These are phyloP conservation scores for Rhadinocentrus ornatus DNA, from an alignment of 2,797 vertebrate genomes.

Conservation along the genomic window DNA sequence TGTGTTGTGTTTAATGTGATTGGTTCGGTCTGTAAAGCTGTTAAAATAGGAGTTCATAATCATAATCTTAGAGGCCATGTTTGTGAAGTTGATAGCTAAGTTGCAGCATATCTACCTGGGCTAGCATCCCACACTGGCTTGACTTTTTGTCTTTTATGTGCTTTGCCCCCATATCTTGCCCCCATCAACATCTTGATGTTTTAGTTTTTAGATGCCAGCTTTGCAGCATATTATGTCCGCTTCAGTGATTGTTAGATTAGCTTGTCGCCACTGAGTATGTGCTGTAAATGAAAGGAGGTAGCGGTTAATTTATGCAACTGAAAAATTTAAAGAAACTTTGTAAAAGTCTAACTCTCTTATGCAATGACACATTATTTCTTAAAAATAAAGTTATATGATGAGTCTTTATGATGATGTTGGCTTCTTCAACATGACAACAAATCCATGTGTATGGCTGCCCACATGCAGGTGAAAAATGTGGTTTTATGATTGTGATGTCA, in stretches of 20 bases:
- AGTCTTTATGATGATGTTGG: not conserved
- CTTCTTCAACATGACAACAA: too few species aligned
- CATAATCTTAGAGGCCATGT: not conserved
- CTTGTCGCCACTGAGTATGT: not conserved
- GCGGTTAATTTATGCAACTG: not conserved
- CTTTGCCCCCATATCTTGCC: not conserved
- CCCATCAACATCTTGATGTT: too few species aligned
- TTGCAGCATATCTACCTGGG: not conserved
- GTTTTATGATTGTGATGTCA: not conserved
- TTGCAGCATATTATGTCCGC: not conserved
- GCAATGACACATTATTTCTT: too few species aligned
- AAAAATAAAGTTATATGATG: too few species aligned
- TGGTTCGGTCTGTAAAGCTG: not conserved
- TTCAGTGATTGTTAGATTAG: not conserved
- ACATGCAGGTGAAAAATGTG: not conserved
- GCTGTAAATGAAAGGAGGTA: too few species aligned
- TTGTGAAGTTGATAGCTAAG: too few species aligned
- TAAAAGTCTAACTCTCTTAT: not conserved
- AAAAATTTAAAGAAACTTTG: not conserved
- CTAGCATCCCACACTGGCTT: not conserved
- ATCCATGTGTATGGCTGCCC: not conserved
- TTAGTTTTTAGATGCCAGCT: not conserved
- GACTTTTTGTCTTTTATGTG: not conserved
- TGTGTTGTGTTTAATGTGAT: too few species aligned
- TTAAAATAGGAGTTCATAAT: not conserved